Percentiles rank a stretch among this genome's conserved stretches.
Conservation (phyloP, 2,113 vertebrate genomes). For the Atherinomorus stipes region DNA sequence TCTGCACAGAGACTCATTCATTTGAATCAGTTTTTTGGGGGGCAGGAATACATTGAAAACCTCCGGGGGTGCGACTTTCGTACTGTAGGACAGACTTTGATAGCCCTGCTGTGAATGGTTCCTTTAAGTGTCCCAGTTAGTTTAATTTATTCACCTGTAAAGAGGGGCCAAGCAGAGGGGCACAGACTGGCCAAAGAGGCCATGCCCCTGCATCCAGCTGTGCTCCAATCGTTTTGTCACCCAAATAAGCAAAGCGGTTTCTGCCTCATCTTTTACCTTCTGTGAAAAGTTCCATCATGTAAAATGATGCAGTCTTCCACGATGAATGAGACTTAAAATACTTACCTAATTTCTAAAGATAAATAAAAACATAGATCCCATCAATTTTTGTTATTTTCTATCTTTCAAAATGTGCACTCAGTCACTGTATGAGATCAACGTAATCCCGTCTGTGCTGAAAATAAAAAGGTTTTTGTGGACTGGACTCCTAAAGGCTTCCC, state of each 20-base stretch:
- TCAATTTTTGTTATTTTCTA: conserved; percentile 70
- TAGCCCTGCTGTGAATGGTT: too few relatives aligned
- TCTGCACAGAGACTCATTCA: too few relatives aligned
- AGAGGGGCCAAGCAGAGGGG: too few relatives aligned
- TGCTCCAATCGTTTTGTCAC: conserved; percentile 47
- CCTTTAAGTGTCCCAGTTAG: too few relatives aligned
- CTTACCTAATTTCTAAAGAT: conserved; percentile 68
- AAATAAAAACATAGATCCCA: conserved; percentile 61
- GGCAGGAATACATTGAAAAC: too few relatives aligned
- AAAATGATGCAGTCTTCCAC: conserved; percentile 61
- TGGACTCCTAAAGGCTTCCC: conserved; percentile 22
- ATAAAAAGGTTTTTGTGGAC: conserved; percentile 48
- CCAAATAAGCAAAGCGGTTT: conserved; percentile 32
- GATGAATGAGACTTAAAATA: conserved; percentile 54
- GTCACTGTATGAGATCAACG: conserved; percentile 37
- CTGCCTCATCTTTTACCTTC: conserved; percentile 35
- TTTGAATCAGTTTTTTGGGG: too few relatives aligned
- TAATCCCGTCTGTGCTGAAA: conserved; percentile 32
- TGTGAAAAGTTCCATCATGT: conserved; percentile 32
- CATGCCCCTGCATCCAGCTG: too few relatives aligned
- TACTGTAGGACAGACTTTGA: too few relatives aligned
- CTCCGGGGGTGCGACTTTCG: too few relatives aligned
- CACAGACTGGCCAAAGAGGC: too few relatives aligned
- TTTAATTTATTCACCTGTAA: too few relatives aligned
- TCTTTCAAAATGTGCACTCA: conserved; percentile 45